phyloP scores from a whole-genome alignment of 2,888 invertebrate species.

The Drosophila prostipennis region DNA sequence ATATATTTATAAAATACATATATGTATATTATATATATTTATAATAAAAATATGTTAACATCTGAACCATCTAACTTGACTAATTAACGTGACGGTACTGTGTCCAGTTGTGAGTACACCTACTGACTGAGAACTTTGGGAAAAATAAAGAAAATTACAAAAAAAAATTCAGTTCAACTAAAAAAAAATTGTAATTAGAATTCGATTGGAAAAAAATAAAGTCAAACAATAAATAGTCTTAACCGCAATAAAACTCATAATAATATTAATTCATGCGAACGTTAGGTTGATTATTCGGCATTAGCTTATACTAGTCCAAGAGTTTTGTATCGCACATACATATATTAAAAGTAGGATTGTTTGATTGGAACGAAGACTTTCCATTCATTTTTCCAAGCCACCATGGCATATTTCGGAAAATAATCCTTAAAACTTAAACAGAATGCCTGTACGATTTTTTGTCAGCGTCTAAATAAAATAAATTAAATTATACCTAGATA shows the following conservation, averaged over 20 bases:
- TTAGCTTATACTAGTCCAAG: neutral
- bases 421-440: neutral
- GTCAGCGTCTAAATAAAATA: conserved; percentile 1
- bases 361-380: neutral
- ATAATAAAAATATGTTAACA: neutral
- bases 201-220: no score
- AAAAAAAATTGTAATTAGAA: neutral
- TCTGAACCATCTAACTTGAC: neutral
- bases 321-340: neutral
- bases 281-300: neutral
- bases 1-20: no score
- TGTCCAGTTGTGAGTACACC: neutral
- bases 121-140: neutral
- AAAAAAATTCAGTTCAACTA: neutral
- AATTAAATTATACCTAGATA: conserved; percentile 16
- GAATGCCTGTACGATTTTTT: neutral
- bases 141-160: neutral
- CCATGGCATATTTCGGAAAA: neutral
- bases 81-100: neutral
- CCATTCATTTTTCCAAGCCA: neutral
- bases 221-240: no score
- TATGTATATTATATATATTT: neutral
- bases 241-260: no score
- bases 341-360: neutral
- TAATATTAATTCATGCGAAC: no score